phyloP scores from a whole-genome alignment of 2,113 vertebrate genomes.

The Xyliphius kryptos region DNA sequence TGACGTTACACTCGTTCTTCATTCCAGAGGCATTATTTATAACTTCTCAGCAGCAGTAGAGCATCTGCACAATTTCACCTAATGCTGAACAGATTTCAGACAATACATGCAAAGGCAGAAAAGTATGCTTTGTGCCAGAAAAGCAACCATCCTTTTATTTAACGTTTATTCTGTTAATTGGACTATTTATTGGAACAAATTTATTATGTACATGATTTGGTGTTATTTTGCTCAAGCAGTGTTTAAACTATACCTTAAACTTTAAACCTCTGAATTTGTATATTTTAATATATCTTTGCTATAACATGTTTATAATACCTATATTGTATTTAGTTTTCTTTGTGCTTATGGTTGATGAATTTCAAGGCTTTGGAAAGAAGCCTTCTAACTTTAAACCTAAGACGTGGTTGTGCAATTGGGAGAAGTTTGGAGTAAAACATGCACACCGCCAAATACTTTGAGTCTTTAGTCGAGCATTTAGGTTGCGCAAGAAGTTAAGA shows the following conservation, averaged over 20 bases:
- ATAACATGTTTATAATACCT: no score
- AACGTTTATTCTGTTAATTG: background rate
- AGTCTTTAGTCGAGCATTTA: background rate
- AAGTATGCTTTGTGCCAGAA: constrained; percentile 29
- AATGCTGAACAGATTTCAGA: constrained; percentile 40
- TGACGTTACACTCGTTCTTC: background rate
- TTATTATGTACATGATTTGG: no score
- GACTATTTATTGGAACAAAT: background rate
- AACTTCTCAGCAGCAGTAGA: constrained; percentile 10
- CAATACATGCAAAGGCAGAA: constrained; percentile 19
- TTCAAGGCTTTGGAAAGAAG: no score
- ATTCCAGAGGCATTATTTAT: constrained; percentile 17
- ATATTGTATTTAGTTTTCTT: no score
- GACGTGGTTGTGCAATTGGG: background rate
- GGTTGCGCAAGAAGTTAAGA: background rate
- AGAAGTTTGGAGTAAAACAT: background rate
- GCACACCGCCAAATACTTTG: background rate
- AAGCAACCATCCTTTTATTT: background rate
- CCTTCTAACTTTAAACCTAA: background rate
- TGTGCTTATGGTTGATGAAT: no score
- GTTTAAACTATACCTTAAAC: no score
- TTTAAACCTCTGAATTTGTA: no score
- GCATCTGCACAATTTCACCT: constrained; percentile 16
- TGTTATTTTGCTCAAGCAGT: no score
- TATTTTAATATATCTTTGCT: no score